Conservation (phyloP, 1,140 invertebrate species). For the Drosophila parabipectinata region DNA sequence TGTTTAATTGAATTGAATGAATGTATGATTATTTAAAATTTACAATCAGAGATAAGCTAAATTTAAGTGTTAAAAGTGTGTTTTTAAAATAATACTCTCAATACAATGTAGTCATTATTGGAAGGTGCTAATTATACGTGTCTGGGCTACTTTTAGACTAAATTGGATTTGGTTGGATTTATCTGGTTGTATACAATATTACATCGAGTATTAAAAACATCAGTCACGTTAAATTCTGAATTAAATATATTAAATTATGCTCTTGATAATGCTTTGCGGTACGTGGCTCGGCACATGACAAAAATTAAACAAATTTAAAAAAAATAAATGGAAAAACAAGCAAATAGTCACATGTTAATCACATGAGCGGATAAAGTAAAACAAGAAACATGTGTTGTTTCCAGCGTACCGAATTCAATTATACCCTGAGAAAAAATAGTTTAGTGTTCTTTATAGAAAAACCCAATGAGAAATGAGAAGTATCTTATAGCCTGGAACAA, state of each 20-base stretch:
- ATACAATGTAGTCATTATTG: slow-evolving; percentile 12
- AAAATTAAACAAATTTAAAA: slow-evolving; percentile 18
- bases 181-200: slow-evolving; percentile 7
- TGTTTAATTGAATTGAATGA: neutral
- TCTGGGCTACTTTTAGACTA: neutral
- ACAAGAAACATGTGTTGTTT: slow-evolving; percentile 24
- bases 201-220: neutral
- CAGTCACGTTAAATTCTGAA: neutral
- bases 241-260: slow-evolving; percentile 8
- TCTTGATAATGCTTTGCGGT: neutral
- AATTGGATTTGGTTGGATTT: slow-evolving; percentile 16
- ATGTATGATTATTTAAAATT: neutral
- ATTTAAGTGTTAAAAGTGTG: neutral
- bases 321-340: slow-evolving; percentile 24
- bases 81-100: neutral
- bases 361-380: slow-evolving; percentile 41
- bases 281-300: slow-evolving; percentile 26
- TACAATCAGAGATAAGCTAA: neutral
- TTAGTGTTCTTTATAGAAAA: neutral
- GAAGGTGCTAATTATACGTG: slow-evolving; percentile 42
- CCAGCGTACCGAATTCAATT: slow-evolving; percentile 1
- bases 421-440: slow-evolving; percentile 14
- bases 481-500: neutral
- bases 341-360: slow-evolving; percentile 45
- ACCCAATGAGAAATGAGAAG: too few species aligned